Conservation (phyloP, 1,140 invertebrate genomes). For the Bursaphelenchus mucronatus region DNA sequence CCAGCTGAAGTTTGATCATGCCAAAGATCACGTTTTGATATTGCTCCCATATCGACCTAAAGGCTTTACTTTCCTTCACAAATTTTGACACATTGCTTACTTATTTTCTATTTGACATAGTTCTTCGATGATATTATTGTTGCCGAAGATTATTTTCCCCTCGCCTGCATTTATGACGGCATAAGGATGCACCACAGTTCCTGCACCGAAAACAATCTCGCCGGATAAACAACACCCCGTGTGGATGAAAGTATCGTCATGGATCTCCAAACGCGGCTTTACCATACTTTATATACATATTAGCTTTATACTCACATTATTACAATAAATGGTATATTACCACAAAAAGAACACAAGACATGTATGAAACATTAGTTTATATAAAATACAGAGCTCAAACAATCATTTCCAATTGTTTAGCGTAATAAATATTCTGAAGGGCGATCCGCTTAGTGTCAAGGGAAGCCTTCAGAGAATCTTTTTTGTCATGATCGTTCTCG, state of each 20-base stretch:
- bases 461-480: constrained; percentile 67
- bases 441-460: constrained; percentile 83
- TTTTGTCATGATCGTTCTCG: constrained; percentile 67
- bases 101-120: constrained; percentile 29
- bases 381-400: constrained; percentile 69
- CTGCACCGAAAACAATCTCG: constrained; percentile 18
- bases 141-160: constrained; percentile 36
- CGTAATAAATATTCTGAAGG: constrained; percentile 89
- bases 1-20: too few relatives aligned
- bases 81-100: too few relatives aligned
- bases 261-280: constrained; percentile 1
- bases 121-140: constrained; percentile 39
- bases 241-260: constrained; percentile 10
- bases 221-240: constrained; percentile 2
- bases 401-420: constrained; percentile 97
- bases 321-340: neutral
- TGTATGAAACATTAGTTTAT: neutral
- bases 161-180: constrained; percentile 33
- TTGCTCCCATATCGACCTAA: too few relatives aligned
- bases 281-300: neutral
- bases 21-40: too few relatives aligned
- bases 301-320: neutral
- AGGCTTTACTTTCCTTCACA: too few relatives aligned
- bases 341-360: neutral
- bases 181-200: constrained; percentile 27